Evolutionary conservation across 2,113 vertebrate genomes (phyloP).

Genomic region (Varanus salvator): DNA sequence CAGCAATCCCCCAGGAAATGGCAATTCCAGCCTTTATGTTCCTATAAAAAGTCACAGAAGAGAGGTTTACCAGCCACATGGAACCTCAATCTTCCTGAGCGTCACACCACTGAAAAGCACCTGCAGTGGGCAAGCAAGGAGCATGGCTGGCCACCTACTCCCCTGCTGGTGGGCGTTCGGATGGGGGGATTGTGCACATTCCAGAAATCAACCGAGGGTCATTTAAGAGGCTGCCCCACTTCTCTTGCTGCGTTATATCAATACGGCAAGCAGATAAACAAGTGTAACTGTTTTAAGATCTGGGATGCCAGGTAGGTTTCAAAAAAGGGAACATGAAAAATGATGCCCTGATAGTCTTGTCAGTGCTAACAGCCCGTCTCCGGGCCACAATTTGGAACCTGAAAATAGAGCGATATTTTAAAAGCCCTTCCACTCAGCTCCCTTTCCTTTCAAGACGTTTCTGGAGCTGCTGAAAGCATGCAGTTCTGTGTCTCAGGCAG

Average conservation of each 20-base stretch:
- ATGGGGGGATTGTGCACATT: too few relatives aligned
- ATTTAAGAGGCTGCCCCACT: neutral
- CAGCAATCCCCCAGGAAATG: too few relatives aligned
- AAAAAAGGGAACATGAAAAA: neutral
- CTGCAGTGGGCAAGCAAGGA: too few relatives aligned
- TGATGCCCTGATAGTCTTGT: constrained; percentile 10
- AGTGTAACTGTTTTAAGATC: neutral
- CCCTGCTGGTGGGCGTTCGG: neutral
- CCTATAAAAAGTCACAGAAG: too few relatives aligned
- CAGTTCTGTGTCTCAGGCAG: constrained; percentile 23
- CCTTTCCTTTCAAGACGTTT: constrained; percentile 12
- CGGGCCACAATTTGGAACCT: neutral
- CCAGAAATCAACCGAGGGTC: neutral
- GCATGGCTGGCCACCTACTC: too few relatives aligned
- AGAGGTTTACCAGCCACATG: too few relatives aligned
- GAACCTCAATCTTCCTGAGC: too few relatives aligned
- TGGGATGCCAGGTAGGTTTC: neutral
- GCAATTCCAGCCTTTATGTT: too few relatives aligned
- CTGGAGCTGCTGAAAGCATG: neutral
- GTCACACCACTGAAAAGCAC: too few relatives aligned
- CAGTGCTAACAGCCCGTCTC: neutral
- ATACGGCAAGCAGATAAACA: neutral
- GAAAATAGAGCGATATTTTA: constrained; percentile 10
- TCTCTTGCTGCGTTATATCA: neutral
- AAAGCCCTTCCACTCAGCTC: constrained; percentile 21